Evolutionary conservation across 2,888 invertebrate genomes (phyloP), one percentile per base, ranked within the genome.

Genomic region (Eudasyphora cyanicolor): DNA sequence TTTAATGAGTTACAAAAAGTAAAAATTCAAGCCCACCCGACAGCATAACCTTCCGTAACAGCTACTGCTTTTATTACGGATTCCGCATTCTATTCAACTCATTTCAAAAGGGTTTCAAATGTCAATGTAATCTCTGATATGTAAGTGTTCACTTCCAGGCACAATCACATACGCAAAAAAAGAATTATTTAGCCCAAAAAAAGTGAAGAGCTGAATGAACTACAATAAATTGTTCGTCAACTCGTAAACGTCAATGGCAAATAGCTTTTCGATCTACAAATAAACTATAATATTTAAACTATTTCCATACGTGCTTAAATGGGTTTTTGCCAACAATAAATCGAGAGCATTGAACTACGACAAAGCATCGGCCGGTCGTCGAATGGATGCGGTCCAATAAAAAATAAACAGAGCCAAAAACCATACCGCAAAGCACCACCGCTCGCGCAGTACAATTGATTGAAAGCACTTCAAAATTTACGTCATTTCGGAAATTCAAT

Each of bases 401-500:
- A n/a, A n/a, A n/a, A n/a, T n/a, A 29, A 60, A 60, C 32, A 8
- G 19, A 54, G 21, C 12, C 54, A 21, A 60, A 60, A 24, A 45
- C 3, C 57, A n/a, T n/a, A n/a, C 19, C 21, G 12, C 3, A 45
- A n/a, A 64, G n/a, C 12, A 12, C 19, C 35, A 38, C 35, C 35
- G 17, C 35, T n/a, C n/a, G 24, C 62, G 10, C 21, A 12, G 27
- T 14, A 64, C 35, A 35, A 6, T 67, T 67, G 12, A 21, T 21
- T 24, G 8, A 67, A 42, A 67, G n/a, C 67, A 64, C 67, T 38
- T 42, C 35, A 67, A 24, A 67, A 42, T 67, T 67, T 21, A 67
- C 67, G 67, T 67, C 67, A 67, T 67, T 38, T 67, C 14, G 67
- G 38, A 67, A 38, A 67, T 14, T 24, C 24, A 24, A 57, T 42